phyloP scores from a whole-genome alignment of 1,140 invertebrate species.

The Grapholita molesta region DNA sequence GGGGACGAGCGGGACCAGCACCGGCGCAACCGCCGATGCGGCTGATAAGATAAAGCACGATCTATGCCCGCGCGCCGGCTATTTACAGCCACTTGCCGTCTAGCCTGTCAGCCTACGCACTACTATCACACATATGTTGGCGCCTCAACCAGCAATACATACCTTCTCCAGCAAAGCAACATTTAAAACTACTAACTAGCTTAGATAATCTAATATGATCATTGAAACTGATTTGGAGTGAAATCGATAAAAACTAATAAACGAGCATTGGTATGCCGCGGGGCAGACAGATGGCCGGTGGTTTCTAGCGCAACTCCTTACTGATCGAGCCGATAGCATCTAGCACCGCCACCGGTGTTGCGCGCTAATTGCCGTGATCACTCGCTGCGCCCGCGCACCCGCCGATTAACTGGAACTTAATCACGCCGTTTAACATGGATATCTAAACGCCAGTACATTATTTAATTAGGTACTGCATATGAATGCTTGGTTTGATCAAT shows the following conservation, averaged over 20 bases:
- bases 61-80: constrained; percentile 5
- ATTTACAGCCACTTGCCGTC: not conserved
- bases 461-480: not conserved
- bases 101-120: not conserved
- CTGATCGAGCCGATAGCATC: not conserved
- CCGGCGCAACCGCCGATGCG: not conserved
- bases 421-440: constrained; percentile 2
- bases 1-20: not conserved
- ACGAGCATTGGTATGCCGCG: not conserved
- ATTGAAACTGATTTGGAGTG: not conserved
- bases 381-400: not conserved
- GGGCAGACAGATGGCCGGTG: constrained; percentile 11
- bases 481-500: not conserved
- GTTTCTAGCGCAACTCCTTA: constrained; percentile 1
- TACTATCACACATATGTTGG: not conserved
- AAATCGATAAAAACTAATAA: constrained; percentile 11
- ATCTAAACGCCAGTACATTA: constrained; percentile 1
- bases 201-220: not conserved
- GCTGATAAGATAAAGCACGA: constrained; percentile 15
- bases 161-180: not conserved
- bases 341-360: not conserved
- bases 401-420: not conserved
- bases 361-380: constrained; percentile 5
- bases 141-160: not conserved
- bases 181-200: not conserved